Evolutionary conservation across 2,888 invertebrate species (phyloP).

Genomic region (Chloroclysta siterata): DNA sequence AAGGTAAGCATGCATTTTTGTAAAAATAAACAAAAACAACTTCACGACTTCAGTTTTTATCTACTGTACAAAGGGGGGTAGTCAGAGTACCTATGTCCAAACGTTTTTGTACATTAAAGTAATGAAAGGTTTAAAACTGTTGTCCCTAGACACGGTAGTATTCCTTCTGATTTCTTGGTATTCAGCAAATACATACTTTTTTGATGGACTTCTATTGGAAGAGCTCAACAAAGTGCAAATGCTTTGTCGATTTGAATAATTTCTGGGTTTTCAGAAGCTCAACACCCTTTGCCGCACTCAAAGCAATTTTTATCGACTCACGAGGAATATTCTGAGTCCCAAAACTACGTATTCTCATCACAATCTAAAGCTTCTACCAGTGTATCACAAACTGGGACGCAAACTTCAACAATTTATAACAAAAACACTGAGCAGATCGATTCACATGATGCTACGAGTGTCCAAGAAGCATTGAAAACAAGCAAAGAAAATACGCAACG

Average conservation of each 20-base stretch:
- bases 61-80: no score
- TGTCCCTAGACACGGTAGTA: no score
- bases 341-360: neutral
- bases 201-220: no score
- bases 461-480: neutral
- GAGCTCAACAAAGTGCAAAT: no score
- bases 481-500: neutral
- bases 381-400: neutral
- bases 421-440: neutral
- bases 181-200: no score
- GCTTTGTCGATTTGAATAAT: neutral
- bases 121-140: no score
- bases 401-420: neutral
- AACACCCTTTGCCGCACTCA: neutral
- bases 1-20: neutral
- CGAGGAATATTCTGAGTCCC: neutral
- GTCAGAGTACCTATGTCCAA: no score
- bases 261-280: neutral
- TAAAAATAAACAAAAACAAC: no score
- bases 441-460: no score
- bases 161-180: no score
- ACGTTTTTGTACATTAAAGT: no score
- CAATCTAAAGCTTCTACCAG: neutral
- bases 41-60: no score
- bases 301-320: neutral